A percentile compares a stretch with the other conserved stretches of the same genome.
phyloP scores from a whole-genome alignment of 2,113 vertebrate species.

The Mormyrus lacerda region DNA sequence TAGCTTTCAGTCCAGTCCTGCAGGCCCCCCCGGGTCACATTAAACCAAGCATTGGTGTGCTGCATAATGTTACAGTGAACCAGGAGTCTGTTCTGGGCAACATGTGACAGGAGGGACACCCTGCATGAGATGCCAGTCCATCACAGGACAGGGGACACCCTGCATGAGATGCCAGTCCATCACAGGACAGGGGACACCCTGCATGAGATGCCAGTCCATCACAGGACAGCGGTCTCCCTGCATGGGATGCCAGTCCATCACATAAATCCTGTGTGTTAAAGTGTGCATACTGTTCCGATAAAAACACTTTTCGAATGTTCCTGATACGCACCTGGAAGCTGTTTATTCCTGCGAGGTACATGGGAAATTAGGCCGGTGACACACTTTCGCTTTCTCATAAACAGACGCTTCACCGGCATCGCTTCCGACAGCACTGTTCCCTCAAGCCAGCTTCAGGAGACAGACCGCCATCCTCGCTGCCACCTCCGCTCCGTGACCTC shows the following conservation, averaged over 20 bases:
- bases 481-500: constrained; percentile 12
- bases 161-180: too few relatives aligned
- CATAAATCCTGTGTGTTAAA: not conserved
- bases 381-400: constrained; percentile 31
- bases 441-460: constrained; percentile 23
- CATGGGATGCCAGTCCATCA: not conserved
- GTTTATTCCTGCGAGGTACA: constrained; percentile 15
- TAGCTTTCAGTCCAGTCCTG: not conserved
- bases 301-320: not conserved
- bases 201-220: not conserved
- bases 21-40: constrained; percentile 13
- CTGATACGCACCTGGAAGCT: constrained; percentile 19
- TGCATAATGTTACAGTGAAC: not conserved
- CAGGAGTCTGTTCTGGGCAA: not conserved
- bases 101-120: not conserved
- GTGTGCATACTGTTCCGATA: not conserved
- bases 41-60: constrained; percentile 32
- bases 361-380: constrained; percentile 26
- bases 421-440: constrained; percentile 22
- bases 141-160: too few relatives aligned
- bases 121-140: too few relatives aligned
- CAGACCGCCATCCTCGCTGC: constrained; percentile 25
- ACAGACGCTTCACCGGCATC: constrained; percentile 33
- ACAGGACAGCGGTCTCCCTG: not conserved
- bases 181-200: not conserved